Base-by-base conservation (phyloP, 2,113 vertebrate genomes). In the Cebidichthys violaceus region DNA sequence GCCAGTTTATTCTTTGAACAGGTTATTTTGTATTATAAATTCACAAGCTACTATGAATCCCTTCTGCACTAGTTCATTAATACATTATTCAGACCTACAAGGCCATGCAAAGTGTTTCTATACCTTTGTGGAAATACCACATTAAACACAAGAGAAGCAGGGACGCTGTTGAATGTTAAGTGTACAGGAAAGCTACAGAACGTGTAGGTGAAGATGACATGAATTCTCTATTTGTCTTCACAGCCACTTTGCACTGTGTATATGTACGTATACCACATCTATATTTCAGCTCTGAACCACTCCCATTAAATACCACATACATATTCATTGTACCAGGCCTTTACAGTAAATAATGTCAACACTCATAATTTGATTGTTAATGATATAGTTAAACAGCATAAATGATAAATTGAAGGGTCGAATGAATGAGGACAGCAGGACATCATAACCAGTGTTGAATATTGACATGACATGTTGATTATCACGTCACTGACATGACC, bases 21-120 rank as follows among this genome's bases (percentile, higher is more conserved):
- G 15, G 74, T 41, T 74, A 52, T 59, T 66, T 85, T 78, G 57
- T 78, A 74, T 83, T 86, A 89, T 79, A 76, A 87, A 89, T 82
- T 75, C 60, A 77, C 69, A 72, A 61, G 35, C 54, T 71, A 29
- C 74, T 61, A 55, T 75, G 62, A 61, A 74, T 83, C 83, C 79
- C 80, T 76, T 81, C 75, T 77, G 45, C 64, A 81, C 54, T 35
- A 39, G 45, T 68, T 60, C 80, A 62, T 22, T 74, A 20, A 87
- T 85, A 37, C 41, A 85, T 79, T 75, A 86, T 82, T 77, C 59
- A 84, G 64, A 24, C 65, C 74, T 71, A 68, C 68, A 73, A 77
- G 60, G 45, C 29, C 66, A 68, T 69, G 70, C 67, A 55, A 29
- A 68, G 57, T 68, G 52, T 79, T 60, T 74, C 62, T 70, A 14